Conservation (phyloP, 2,888 invertebrate genomes). For the Globia sparganii region DNA sequence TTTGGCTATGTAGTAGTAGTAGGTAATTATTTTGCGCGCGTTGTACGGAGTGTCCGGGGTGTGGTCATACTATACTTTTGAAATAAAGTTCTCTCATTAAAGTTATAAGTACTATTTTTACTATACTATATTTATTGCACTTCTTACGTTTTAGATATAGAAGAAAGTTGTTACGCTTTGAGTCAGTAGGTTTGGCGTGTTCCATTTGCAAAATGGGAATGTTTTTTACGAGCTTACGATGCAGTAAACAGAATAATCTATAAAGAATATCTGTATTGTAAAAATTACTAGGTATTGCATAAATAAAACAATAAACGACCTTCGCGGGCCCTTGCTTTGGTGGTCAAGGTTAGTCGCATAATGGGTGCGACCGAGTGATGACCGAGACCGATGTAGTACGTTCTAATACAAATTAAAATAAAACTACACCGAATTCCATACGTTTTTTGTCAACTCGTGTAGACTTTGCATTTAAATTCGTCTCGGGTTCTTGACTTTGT, state of each 20-base stretch:
- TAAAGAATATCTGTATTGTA: conserved; percentile 21
- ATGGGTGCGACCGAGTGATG: conserved; percentile 11
- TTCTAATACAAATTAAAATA: conserved; percentile 13
- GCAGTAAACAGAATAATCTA: conserved; percentile 10
- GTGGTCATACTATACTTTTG: conserved; percentile 75
- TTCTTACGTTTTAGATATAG: conserved; percentile 42
- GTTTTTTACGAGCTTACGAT: conserved; percentile 17
- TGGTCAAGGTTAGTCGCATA: conserved; percentile 54
- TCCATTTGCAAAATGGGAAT: neutral
- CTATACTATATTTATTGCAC: conserved; percentile 22
- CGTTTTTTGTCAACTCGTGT: conserved; percentile 7
- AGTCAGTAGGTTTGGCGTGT: neutral
- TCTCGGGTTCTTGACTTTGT: conserved; percentile 8
- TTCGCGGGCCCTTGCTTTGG: conserved; percentile 50
- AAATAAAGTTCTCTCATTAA: conserved; percentile 67
- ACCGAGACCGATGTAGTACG: conserved; percentile 14
- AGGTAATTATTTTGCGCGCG: too few species aligned
- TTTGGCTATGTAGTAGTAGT: too few species aligned
- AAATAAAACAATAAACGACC: conserved; percentile 59
- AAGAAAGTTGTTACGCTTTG: neutral
- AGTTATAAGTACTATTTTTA: conserved; percentile 54
- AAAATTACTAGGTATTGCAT: conserved; percentile 18
- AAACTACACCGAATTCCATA: conserved; percentile 19
- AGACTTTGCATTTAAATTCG: conserved; percentile 20
- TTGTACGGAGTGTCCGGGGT: too few species aligned